Base-by-base conservation (phyloP, 2,113 vertebrate species). In the Actenoides hombroni region DNA sequence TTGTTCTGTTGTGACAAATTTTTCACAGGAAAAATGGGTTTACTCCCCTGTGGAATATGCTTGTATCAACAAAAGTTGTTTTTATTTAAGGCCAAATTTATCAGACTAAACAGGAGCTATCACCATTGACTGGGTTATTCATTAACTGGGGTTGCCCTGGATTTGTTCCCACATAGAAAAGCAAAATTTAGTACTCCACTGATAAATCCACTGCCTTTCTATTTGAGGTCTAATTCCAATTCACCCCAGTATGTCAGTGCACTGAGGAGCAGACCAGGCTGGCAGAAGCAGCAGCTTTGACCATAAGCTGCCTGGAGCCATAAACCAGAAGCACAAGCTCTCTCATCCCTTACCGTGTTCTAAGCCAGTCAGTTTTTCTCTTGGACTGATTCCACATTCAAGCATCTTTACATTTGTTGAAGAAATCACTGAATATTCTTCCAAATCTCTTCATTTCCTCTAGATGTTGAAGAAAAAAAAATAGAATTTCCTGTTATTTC, bases 61-160 rank as follows among this genome's bases (percentile, higher is more conserved):
- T 59, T 54, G 13, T 42, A 83, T 46, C 77, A 71, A 53, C 64
- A 79, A 11, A 84, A 40, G n/a, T 23, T 42, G 37, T 4, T 87
- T 75, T 82, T 83, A 59, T 59, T 83, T 95, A 69, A 91, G 63
- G 87, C 70, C 63, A 48, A 31, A 83, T 85, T 83, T 90, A 95
- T 85, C 91, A 79, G 63, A 65, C 48, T 87, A 61, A 83, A 44
- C 21, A 75, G 56, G 70, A 90, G 35, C 56, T 92, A 74, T 93
- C 83, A 75, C 35, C 69, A 61, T 12, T 57, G 77, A 40, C 23
- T 21, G 40, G 64, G 54, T 92, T 96, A 90, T 65, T 93, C 67
- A 90, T 94, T 95, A 92, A 87, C 65, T 57, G 60, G 86, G 33
- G 56, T 75, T 86, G 51, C 80, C 74, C 83, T 89, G 89, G 48